Conservation (phyloP, 2,888 invertebrate genomes). For the Petrolisthes manimaculis region DNA sequence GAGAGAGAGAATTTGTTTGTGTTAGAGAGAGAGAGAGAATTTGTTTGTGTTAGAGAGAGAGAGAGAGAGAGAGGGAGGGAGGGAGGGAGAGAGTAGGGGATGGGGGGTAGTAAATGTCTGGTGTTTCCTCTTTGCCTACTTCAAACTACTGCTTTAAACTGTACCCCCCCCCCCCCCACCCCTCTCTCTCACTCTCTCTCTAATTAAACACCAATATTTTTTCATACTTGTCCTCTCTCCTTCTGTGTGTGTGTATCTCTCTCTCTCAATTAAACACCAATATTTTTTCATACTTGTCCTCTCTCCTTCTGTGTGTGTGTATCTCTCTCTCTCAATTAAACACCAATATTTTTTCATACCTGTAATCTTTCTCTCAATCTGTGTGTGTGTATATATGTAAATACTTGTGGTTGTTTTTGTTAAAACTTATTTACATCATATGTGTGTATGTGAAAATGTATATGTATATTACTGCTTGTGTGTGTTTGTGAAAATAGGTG, state of each 20-base stretch:
- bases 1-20: background rate
- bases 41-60: background rate
- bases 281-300: background rate
- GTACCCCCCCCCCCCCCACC: background rate
- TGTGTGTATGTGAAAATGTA: no score
- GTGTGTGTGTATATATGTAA: background rate
- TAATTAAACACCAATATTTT: background rate
- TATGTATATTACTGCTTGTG: background rate
- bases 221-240: background rate
- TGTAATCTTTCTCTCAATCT: background rate
- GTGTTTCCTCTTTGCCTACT: conserved; percentile 7
- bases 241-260: background rate
- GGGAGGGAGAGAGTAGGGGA: background rate
- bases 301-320: background rate
- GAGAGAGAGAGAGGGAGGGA: background rate
- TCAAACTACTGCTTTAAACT: background rate
- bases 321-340: background rate
- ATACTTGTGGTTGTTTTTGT: no score
- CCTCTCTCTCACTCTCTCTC: background rate
- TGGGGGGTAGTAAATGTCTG: background rate
- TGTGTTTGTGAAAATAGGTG: background rate
- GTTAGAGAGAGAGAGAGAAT: background rate
- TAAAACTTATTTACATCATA: no score
- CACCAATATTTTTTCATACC: no score
- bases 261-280: background rate